Base-by-base conservation (phyloP, 2,888 invertebrate species). In the Drosophila eohydei region DNA sequence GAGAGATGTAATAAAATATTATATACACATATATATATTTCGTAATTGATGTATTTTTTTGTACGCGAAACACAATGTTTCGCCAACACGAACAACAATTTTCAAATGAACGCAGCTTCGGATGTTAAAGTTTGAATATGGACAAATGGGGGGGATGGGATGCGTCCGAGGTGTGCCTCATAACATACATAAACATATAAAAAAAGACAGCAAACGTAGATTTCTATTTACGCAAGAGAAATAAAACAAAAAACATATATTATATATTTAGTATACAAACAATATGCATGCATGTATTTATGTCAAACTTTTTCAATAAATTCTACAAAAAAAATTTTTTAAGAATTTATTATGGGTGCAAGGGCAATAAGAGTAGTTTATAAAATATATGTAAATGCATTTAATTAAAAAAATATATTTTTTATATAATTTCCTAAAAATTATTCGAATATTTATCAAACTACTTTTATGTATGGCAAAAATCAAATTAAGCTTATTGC, bases 301-400 rank as follows among this genome's bases (percentile, higher is more conserved):
- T 91, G 91, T 91, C 91, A 90, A 90, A 90, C 89, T 91, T 91
- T 91, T 91, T 91, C 86, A 91, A 91, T 91, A 91, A 91, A 91
- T 91, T 90, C 87, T 83, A 83, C 77, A 82, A 70, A 68, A 50
- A 54, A 67, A 52, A 36, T n/a, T 7, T 14, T 38, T 8, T 11
- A 40, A 16, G 36, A 32, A 2, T 50, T 9, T 28, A n/a, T 57
- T 38, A 36, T 16, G 48, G 43, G 30, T 9, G 4, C 32, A 12
- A 4, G 11, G 14, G 14, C 26, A 28, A 16, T 30, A 12, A 11
- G 7, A 1, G 12, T 12, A 36, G 36, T 36, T 36, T 36, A 36
- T 36, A 36, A 36, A 36, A 36, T 36, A 36, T 36, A 36, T 36
- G 12, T 12, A 12, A 12, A 36, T 34, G 2, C 7, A 34, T 34